Evolutionary conservation across 2,113 vertebrate species (phyloP), one percentile per base, ranked within the genome.

Genomic region (Sterrhoptilus dennistouni): DNA sequence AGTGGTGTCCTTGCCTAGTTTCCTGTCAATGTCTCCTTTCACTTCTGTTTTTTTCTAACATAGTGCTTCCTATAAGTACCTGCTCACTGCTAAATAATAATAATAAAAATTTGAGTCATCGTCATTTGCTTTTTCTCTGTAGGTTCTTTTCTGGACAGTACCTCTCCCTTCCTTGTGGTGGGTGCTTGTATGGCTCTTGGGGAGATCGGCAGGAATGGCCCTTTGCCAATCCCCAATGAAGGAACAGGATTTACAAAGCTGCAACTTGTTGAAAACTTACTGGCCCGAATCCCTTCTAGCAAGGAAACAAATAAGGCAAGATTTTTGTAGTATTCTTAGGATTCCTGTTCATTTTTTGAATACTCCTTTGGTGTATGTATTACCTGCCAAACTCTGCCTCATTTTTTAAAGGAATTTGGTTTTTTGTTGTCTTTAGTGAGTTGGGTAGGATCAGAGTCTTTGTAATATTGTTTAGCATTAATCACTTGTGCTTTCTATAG

Each of bases 241-340:
- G 99, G 99, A 13, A 92, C 98, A 35, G 99, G 99, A 54, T 99
- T 99, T 96, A 99, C 98, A 91, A 99, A 99, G 95, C 97, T 99
- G 33, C 98, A 98, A 31, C 97, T 98, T 57, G 98, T 99, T 87
- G 99, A 99, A 96, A 99, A 98, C 87, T 98, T 99, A 88, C 95
- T 99, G 52, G 98, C 98, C 33, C 98, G 98, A 91, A 99, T 99
- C 87, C 98, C 99, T 33, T 99, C 99, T 49, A 98, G 98, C 97
- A 99, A 99, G 96, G 99, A 99, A 97, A 99, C 98, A 90, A 98
- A 98, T 76, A 99, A 99, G 99, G 99, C 92, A 97, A 96, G 97
- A 87, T 68, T 83, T 84, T 59, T 84, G 2, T 69, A 35, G 24
- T 31, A 47, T 64, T 81, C 13, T 42, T 69, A 28, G 2, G 47